Percentiles rank a stretch among this genome's conserved stretches.
phyloP scores from a whole-genome alignment of 1,140 invertebrate genomes.

The Trichonephila clavipes region DNA sequence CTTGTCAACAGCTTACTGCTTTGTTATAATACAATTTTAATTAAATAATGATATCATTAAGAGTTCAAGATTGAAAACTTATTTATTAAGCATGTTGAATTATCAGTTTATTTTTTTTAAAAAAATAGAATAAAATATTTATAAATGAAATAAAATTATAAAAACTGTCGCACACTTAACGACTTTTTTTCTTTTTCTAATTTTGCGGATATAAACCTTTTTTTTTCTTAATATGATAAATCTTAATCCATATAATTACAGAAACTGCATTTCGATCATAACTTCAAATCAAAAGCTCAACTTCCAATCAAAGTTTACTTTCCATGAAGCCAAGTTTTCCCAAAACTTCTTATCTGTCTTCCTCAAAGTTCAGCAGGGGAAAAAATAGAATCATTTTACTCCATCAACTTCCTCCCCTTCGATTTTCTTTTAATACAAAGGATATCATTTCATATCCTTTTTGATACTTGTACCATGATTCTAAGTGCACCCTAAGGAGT shows the following conservation, averaged over 20 bases:
- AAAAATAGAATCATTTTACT: background rate
- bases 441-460: constrained; percentile 66
- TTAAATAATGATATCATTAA: no score
- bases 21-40: no score
- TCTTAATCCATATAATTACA: background rate
- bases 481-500: constrained; percentile 24
- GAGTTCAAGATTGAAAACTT: no score
- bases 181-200: no score
- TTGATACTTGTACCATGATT: constrained; percentile 55
- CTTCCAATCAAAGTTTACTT: constrained; percentile 11
- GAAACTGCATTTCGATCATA: background rate
- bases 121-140: no score
- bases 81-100: no score
- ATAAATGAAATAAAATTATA: no score
- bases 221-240: no score
- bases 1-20: no score
- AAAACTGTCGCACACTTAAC: no score
- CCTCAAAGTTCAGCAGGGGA: background rate
- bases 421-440: constrained; percentile 51
- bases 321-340: background rate
- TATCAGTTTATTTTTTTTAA: no score
- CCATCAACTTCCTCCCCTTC: background rate
- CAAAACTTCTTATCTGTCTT: background rate
- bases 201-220: no score
- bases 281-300: constrained; percentile 14